Percentiles rank a stretch among this genome's conserved stretches.
phyloP scores from a whole-genome alignment of 2,888 invertebrate species.

The Drosophila eohydei region DNA sequence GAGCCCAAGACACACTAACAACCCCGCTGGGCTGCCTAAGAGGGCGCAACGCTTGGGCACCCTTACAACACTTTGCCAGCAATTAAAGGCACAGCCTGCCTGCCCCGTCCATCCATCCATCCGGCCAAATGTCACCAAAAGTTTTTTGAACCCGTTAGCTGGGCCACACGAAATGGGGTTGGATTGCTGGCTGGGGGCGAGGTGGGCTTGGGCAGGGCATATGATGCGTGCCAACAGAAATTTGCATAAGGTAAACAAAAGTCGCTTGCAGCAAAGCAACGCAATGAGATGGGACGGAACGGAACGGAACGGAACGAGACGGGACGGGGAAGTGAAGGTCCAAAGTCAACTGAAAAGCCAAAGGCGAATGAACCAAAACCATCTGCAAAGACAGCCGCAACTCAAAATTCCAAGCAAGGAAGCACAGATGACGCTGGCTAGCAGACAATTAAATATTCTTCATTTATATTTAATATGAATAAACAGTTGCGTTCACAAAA shows the following conservation, averaged over 20 bases:
- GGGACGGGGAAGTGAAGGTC: neutral
- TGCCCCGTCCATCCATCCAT: constrained; percentile 37
- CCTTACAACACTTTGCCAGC: constrained; percentile 31
- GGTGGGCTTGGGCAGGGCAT: constrained; percentile 20
- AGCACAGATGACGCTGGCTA: neutral
- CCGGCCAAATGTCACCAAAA: constrained; percentile 78
- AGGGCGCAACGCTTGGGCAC: constrained; percentile 7
- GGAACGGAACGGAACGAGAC: neutral
- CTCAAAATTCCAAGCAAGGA: constrained; percentile 2
- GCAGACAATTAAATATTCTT: neutral
- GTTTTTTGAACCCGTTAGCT: constrained; percentile 72
- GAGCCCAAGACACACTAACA: constrained; percentile 16
- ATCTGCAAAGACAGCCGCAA: neutral
- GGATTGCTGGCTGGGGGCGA: neutral
- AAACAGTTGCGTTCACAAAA: no score
- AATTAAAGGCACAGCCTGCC: constrained; percentile 58
- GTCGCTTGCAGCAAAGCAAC: constrained; percentile 1
- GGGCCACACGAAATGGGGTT: constrained; percentile 8
- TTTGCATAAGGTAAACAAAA: constrained; percentile 68
- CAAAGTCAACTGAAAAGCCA: constrained; percentile 11
- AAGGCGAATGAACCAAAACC: constrained; percentile 52
- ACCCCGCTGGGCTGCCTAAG: neutral
- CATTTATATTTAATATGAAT: neutral
- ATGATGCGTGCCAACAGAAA: constrained; percentile 37
- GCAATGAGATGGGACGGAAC: neutral